Base-by-base conservation (phyloP, 2,113 vertebrate genomes). In the Caranx melampygus region DNA sequence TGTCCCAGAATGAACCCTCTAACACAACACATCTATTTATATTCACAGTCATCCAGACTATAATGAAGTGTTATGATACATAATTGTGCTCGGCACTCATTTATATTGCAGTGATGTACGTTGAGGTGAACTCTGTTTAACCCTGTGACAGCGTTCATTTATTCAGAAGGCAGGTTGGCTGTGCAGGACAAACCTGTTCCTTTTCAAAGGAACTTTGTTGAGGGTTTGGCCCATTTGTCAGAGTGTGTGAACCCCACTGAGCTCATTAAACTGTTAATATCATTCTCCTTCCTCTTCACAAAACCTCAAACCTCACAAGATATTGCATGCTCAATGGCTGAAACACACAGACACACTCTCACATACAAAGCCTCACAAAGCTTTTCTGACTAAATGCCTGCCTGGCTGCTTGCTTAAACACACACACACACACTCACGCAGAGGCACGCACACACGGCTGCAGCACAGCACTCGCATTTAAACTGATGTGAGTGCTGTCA, bases 401-500 rank as follows among this genome's bases (percentile, higher is more conserved):
- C 78, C 84, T 90, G 81, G 35, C 81, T 82, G 89, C 87, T 86
- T 86, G 83, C 79, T 87, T 81, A 79, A 70, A 73, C 13, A 75
- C 88, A 90, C 77, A 84, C 84, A 47, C 83, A 62, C 64, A 51
- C 64, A 58, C 79, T 12, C 75, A 67, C 70, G 55, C 79, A 72
- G 10, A 71, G 42, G 5, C 82, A 52, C 49, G 67, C 78, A 65
- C 55, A 78, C 67, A 65, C 65, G 77, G 69, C 81, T 79, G 85
- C 81, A 89, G 85, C 87, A 86, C 91, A 83, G 89, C 88, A 65
- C 83, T 92, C 89, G 92, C 93, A 94, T 94, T 94, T 94, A 92
- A 92, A 92, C 91, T 93, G 88, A 94, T 93, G 90, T 89, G 88
- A 92, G 91, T 78, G 84, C 89, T 95, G 95, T 96, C 95, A 96